These are phyloP conservation scores for Microctonus aethiopoides DNA, from an alignment of 2,888 invertebrate genomes.

Conservation along the genomic window DNA sequence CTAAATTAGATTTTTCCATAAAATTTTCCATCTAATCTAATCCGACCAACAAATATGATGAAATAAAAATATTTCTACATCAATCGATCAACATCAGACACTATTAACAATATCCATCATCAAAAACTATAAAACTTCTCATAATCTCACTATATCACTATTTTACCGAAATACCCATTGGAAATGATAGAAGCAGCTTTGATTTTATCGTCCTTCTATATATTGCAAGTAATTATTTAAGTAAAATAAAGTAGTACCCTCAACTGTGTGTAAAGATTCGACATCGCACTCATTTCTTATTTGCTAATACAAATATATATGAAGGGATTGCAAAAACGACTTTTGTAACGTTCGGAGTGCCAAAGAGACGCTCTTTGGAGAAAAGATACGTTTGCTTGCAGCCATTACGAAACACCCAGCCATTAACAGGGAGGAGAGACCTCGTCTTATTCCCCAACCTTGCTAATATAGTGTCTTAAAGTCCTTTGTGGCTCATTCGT, in stretches of 20 bases:
- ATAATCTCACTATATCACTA: not conserved
- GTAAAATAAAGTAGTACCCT: not conserved
- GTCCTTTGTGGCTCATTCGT: constrained; percentile 12
- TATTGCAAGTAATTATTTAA: too few relatives aligned
- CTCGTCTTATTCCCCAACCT: constrained; percentile 15
- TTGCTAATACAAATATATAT: constrained; percentile 42
- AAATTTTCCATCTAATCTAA: too few relatives aligned
- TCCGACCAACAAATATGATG: too few relatives aligned
- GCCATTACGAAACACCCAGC: constrained; percentile 19
- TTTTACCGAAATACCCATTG: not conserved
- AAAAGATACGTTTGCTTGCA: constrained; percentile 12
- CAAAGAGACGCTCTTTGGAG: constrained; percentile 32
- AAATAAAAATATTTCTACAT: too few relatives aligned
- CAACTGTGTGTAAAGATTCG: constrained; percentile 27
- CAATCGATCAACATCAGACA: too few relatives aligned
- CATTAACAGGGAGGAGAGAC: constrained; percentile 11
- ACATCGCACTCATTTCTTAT: constrained; percentile 37
- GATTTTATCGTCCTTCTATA: too few relatives aligned
- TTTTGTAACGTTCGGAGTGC: constrained; percentile 25
- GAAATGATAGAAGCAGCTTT: not conserved
- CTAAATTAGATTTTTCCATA: too few relatives aligned
- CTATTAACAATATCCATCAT: too few relatives aligned
- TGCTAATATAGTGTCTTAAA: constrained; percentile 8
- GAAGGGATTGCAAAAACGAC: constrained; percentile 39
- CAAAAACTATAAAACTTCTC: too few relatives aligned